Base-by-base conservation (phyloP, 1,140 invertebrate genomes). In the Olivierus martensii region DNA sequence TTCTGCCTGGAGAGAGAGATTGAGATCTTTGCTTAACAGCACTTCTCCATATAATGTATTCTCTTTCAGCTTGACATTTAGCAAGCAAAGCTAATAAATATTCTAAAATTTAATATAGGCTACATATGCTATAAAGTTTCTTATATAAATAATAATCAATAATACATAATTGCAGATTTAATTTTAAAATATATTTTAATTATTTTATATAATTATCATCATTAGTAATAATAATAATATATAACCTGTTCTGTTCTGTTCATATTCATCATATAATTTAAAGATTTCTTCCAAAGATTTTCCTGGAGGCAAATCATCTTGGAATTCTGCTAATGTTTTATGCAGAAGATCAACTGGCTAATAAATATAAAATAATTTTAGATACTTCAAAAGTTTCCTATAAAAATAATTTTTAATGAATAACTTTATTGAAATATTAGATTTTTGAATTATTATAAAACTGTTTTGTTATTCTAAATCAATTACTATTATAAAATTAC, bases 341-440 rank as follows among this genome's bases (percentile, higher is more conserved):
- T 59, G 63, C 19, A 69, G 58, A n/a, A 69, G 60, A 42, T 69
- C 67, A 43, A 68, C 62, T 22, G 68, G 68, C 67, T 69, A 53
- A 59, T 44, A 60, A 52, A 51, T 39, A 46, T 42, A 52, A 52
- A n/a, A 28, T 21, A 18, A 47, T 14, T 18, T 2, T 18, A 15
- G 7, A 12, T 46, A 36, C n/a, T 17, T n/a, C 9, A 21, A 35
- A 49, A 55, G 47, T 59, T 43, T 28, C 9, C 9, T 6, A 28
- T 28, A 28, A 6, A 28, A 28, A 28, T 28, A 6, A 28, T 28
- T 28, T 28, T 28, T 28, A 0, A 28, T 28, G 9, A n/a, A n/a
- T n/a, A n/a, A n/a, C n/a, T n/a, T n/a, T n/a, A n/a, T n/a, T n/a
- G n/a, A n/a, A n/a, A n/a, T n/a, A n/a, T n/a, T n/a, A n/a, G n/a